A percentile compares a stretch with the other conserved stretches of the same genome.
These are phyloP conservation scores for Myotis daubentonii DNA, from an alignment of 2,797 vertebrate genomes.

Conservation along the genomic window DNA sequence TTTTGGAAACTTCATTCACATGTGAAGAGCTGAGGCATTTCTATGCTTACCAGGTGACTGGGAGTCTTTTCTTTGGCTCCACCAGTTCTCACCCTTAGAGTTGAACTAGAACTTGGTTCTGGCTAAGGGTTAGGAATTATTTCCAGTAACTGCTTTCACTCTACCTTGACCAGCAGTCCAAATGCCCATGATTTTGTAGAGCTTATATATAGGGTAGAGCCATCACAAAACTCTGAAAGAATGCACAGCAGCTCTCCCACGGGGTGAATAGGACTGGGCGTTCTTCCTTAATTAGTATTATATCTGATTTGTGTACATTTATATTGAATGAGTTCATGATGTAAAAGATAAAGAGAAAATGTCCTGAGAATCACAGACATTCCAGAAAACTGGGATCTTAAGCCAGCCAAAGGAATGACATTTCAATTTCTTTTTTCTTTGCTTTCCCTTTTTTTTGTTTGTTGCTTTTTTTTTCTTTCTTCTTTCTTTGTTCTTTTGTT, in stretches of 20 bases:
- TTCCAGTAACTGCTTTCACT: slow-evolving; percentile 72
- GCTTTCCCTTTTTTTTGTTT: too few species aligned
- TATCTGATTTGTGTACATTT: slow-evolving; percentile 82
- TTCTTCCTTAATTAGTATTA: slow-evolving; percentile 80
- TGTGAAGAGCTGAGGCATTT: background rate
- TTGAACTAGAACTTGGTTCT: background rate
- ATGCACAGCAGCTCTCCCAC: slow-evolving; percentile 90
- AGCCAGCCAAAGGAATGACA: too few species aligned
- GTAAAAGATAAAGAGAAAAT: slow-evolving; percentile 56
- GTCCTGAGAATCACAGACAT: background rate
- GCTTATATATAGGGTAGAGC: slow-evolving; percentile 84
- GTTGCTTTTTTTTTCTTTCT: too few species aligned
- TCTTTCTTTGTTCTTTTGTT: too few species aligned
- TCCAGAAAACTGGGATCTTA: too few species aligned
- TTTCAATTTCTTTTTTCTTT: too few species aligned
- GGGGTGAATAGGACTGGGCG: slow-evolving; percentile 82
- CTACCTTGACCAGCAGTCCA: slow-evolving; percentile 86
- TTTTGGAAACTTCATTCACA: background rate
- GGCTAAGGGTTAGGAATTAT: background rate
- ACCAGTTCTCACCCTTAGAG: background rate
- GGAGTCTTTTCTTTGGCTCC: background rate
- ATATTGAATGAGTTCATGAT: slow-evolving; percentile 70
- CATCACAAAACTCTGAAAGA: slow-evolving; percentile 90
- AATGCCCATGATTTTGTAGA: slow-evolving; percentile 92
- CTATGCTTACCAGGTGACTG: background rate